phyloP scores from a whole-genome alignment of 2,113 vertebrate species.

The Chamaetylas fuelleborni region DNA sequence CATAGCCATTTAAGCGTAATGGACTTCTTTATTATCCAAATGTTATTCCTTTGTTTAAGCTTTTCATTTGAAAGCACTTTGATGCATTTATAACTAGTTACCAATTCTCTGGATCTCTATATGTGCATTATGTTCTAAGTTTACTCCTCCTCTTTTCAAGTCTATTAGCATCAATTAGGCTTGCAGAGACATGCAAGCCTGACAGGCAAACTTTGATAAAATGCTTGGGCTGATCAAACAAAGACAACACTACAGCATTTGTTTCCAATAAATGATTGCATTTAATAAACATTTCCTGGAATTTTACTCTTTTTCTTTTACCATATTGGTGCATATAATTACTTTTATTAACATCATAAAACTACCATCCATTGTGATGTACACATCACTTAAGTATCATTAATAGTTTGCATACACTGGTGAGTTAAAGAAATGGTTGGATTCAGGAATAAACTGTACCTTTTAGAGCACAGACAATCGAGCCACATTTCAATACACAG shows the following conservation, averaged over 20 bases:
- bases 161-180: conserved; percentile 68
- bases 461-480: neutral
- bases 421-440: conserved; percentile 34
- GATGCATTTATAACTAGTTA: conserved; percentile 58
- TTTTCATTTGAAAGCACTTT: conserved; percentile 11
- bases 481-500: neutral
- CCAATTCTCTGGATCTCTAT: conserved; percentile 41
- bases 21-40: conserved; percentile 56
- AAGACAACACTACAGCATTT: conserved; percentile 68
- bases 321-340: conserved; percentile 73
- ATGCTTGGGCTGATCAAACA: conserved; percentile 47
- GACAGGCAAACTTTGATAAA: conserved; percentile 73
- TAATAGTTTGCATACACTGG: conserved; percentile 67
- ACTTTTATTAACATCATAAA: conserved; percentile 73
- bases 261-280: conserved; percentile 66
- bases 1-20: conserved; percentile 20
- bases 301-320: conserved; percentile 53
- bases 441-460: neutral
- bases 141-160: conserved; percentile 53
- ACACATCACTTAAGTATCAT: conserved; percentile 66
- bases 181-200: conserved; percentile 39
- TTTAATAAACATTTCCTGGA: conserved; percentile 78
- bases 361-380: conserved; percentile 65
- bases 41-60: conserved; percentile 46
- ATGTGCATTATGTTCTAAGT: conserved; percentile 50